Base-by-base conservation (phyloP, 2,888 invertebrate genomes). In the Orthosia cruda region DNA sequence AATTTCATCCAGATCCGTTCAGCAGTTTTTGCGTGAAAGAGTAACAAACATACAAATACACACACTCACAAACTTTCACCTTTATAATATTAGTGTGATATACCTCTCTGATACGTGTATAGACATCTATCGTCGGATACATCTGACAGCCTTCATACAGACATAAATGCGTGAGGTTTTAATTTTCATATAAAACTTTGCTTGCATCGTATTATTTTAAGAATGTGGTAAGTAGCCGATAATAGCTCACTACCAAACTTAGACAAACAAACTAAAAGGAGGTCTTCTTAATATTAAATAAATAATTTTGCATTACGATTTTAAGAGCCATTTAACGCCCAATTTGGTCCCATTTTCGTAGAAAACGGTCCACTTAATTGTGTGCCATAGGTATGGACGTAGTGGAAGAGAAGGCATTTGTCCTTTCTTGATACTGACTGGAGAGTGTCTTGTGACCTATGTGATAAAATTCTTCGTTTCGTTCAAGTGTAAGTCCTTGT, bases 351-450 rank as follows among this genome's bases (percentile, higher is more conserved):
- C 23, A 67, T 63, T 64, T 64, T 64, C 47, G 16, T 63, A 59
- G 78, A 55, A 83, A 83, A 67, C 16, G n/a, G 58, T 52, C 40
- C 40, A 61, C 9, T 72, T 72, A 71, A 66, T 83, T 78, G 23
- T 57, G 49, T 55, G 4, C 9, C 55, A n/a, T 26, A 26, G 26
- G 26, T 72, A 79, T 40, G 49, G 12, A 59, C 12, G 61, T 58
- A 58, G 65, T 62, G 52, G 71, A 83, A 71, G 45, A 54, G 16
- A 71, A 26, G 5, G 5, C 18, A 62, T 65, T 68, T 83, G 13
- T 13, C 26, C 23, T 62, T 66, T 62, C 65, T 58, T 32, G 50
- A 67, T 20, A 18, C 40, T 52, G 40, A 45, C 40, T 45, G 15
- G 11, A 13, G 1, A 59, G 12, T 64, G 15, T 52, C 13, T 40